Base-by-base conservation (phyloP, 2,888 invertebrate species). In the Itoplectis maculator region DNA sequence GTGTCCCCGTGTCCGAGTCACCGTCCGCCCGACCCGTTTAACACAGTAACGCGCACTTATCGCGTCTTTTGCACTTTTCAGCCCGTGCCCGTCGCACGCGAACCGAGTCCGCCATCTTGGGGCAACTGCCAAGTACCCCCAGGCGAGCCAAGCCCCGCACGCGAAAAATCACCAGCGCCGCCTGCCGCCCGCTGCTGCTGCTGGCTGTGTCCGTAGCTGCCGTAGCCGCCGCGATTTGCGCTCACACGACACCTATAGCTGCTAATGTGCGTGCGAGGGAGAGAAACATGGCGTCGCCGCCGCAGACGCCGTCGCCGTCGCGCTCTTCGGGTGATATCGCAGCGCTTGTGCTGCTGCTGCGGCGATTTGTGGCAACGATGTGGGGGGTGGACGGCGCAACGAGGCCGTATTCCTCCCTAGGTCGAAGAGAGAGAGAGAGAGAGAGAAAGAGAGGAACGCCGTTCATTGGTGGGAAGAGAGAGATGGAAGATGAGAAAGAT, bases 21-120 rank as follows among this genome's bases (percentile, higher is more conserved):
- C 84, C 79, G 83, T 81, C 84, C 82, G 79, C 87, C 84, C 68
- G 68, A 83, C 82, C 82, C 81, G 81, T 88, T 91, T 90, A 91
- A 91, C 90, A 90, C 89, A 89, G 87, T 87, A 90, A 88, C 86
- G 75, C 86, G 87, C 88, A 88, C 86, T 89, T 89, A 85, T 89
- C 88, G 86, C 87, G 89, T 86, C 87, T 89, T 88, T 90, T 88
- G 87, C 90, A 89, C 90, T 89, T 90, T 89, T 89, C 90, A 87
- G 89, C 89, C 86, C 88, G 90, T 89, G 88, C 89, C 89, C 89
- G 88, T 90, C 90, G 90, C 91, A 90, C 90, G 90, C 91, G 90
- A 91, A 88, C 88, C 91, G 90, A 88, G 90, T 91, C 91, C 92
- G 92, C 92, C 92, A 92, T 92, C 91, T 92, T 92, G 91, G 90